Conservation (phyloP, 2,797 vertebrate species). For the Brachymystax lenok region DNA sequence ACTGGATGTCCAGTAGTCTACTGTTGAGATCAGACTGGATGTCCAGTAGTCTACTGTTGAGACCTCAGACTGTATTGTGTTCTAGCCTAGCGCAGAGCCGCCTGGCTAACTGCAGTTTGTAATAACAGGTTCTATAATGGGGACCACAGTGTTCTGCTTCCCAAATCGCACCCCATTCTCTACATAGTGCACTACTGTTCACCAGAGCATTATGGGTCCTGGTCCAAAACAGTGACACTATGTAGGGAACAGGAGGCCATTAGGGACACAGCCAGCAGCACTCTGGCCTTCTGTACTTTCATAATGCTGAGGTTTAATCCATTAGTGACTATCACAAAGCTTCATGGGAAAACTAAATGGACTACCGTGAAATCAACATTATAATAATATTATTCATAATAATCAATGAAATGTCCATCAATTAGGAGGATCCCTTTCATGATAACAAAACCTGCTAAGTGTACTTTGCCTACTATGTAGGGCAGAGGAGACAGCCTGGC, state of each 20-base stretch:
- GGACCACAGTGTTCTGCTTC: background rate
- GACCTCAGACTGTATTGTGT: background rate
- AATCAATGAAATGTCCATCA: background rate
- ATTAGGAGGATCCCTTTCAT: no score
- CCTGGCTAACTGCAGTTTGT: background rate
- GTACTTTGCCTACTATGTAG: no score
- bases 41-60: background rate
- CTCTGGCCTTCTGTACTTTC: background rate
- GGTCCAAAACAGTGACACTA: background rate
- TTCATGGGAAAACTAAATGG: background rate
- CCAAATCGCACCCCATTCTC: background rate
- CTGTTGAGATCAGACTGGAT: background rate
- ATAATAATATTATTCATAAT: background rate
- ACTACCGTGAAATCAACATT: background rate
- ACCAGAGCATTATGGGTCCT: no score
- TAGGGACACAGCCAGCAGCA: background rate
- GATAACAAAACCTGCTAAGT: no score
- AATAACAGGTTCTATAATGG: background rate
- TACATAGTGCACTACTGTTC: background rate
- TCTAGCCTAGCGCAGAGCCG: no score
- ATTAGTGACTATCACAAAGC: background rate
- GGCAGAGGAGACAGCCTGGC: no score
- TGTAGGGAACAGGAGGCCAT: background rate
- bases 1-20: no score
- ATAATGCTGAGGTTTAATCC: background rate